Base-by-base conservation (phyloP, 1,140 invertebrate species). In the Paracyclopina nana region DNA sequence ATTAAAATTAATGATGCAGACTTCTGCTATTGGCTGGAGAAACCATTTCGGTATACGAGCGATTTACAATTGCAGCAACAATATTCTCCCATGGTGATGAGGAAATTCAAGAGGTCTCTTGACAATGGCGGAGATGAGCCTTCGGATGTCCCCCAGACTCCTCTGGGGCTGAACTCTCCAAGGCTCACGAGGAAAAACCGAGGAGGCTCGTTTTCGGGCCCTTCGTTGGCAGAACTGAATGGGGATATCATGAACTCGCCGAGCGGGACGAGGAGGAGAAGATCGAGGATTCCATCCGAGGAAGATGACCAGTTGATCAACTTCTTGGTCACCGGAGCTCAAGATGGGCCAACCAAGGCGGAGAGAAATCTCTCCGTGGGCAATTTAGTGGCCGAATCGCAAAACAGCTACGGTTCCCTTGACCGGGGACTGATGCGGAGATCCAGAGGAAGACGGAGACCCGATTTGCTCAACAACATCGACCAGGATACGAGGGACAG, bases 241-340 rank as follows among this genome's bases (percentile, higher is more conserved):
- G 50, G 38, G 18, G 50, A 46, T 8, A 11, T 22, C 20, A n/a
- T 27, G 11, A 44, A 45, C 28, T 44, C 30, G 3, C 31, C 50
- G 31, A n/a, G n/a, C 8, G 31, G 50, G 9, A 14, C 88, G 8
- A 68, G 84, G 14, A 68, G 83, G 30, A 69, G 83, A 24, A 70
- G 82, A 53, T 81, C 82, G 58, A 72, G 82, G 16, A 76, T 84
- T 27, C 74, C 81, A 0, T 79, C 78, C 12, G 80, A 82, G 58
- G 82, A 83, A 58, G 81, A 87, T 58, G 83, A 88, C 55, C 78
- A 76, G 46, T 64, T 91, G 0, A 78, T 91, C 75, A 82, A 87
- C 59, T 90, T 85, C 60, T 65, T 91, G 22, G 67, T 81, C 41
- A 74, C 75, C 0, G 77, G 78, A 2, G 79, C 79, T 1, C 75